Evolutionary conservation across 2,888 invertebrate species (phyloP).

Genomic region (Psylliodes chrysocephalus): DNA sequence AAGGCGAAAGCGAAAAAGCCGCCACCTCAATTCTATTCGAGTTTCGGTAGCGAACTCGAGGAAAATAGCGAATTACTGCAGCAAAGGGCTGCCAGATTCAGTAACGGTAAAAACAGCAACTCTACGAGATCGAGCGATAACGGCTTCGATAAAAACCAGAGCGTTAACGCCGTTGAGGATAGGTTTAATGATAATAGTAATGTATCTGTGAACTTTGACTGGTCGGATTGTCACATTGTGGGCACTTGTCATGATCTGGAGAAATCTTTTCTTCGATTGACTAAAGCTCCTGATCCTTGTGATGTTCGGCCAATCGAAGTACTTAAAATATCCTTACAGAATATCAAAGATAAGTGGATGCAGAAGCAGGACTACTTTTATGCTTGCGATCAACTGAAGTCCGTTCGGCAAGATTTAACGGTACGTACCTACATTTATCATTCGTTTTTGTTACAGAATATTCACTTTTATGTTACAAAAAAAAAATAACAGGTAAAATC

Average conservation of each 20-base stretch:
- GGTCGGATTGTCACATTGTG: conserved; percentile 88
- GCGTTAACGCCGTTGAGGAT: conserved; percentile 47
- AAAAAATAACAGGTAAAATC: too few species aligned
- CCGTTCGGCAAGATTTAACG: conserved; percentile 98
- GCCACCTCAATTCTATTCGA: conserved; percentile 73
- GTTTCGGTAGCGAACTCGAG: conserved; percentile 72
- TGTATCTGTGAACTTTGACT: conserved; percentile 76
- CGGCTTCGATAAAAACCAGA: conserved; percentile 22
- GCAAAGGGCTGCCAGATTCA: conserved; percentile 91
- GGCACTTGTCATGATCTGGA: conserved; percentile 95
- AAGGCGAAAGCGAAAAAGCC: conserved; percentile 68
- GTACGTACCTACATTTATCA: conserved; percentile 73
- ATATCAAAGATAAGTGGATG: conserved; percentile 93
- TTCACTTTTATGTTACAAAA: too few species aligned
- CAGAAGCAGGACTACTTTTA: conserved; percentile 93
- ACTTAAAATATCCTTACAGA: conserved; percentile 83
- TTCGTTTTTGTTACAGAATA: too few species aligned
- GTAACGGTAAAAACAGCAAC: conserved; percentile 58
- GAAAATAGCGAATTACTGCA: conserved; percentile 83
- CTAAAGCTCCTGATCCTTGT: conserved; percentile 92
- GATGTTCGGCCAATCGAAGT: conserved; percentile 92
- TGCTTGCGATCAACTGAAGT: conserved; percentile 98
- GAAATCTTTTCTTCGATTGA: conserved; percentile 95
- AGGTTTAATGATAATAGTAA: conserved; percentile 66
- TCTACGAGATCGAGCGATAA: conserved; percentile 12